Evolutionary conservation across 2,888 invertebrate species (phyloP).

Genomic region (Rhorus exstirpatorius): DNA sequence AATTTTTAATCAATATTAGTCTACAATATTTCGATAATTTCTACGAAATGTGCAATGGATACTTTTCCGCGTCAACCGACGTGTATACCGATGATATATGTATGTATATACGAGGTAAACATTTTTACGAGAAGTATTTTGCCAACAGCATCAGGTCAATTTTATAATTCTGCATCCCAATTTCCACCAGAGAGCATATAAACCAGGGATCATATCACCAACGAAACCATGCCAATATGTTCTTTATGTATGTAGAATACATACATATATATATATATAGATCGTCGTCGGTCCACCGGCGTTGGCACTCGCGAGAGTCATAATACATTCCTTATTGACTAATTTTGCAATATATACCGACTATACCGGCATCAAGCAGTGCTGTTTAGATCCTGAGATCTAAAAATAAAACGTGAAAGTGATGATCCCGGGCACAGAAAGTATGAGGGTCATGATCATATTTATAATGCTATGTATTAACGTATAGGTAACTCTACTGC

Average conservation of each 20-base stretch:
- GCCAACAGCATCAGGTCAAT: not conserved
- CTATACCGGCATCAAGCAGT: too few relatives aligned
- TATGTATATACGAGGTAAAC: not conserved
- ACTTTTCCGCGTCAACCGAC: not conserved
- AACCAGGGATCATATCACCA: slow-evolving; percentile 8
- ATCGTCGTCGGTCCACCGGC: slow-evolving; percentile 10
- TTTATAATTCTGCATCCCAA: slow-evolving; percentile 7
- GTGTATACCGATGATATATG: not conserved
- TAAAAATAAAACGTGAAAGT: too few relatives aligned
- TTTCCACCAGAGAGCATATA: slow-evolving; percentile 20
- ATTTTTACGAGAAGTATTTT: not conserved
- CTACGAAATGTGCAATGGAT: slow-evolving; percentile 3
- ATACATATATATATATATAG: slow-evolving; percentile 8
- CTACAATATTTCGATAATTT: not conserved
- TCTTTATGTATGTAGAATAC: slow-evolving; percentile 1
- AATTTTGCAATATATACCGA: too few relatives aligned
- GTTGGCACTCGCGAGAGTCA: slow-evolving; percentile 29
- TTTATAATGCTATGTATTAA: too few relatives aligned
- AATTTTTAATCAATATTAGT: not conserved
- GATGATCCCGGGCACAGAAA: too few relatives aligned
- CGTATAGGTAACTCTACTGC: too few relatives aligned
- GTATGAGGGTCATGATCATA: too few relatives aligned
- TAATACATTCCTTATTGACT: slow-evolving; percentile 66
- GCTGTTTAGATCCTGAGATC: too few relatives aligned
- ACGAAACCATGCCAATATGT: slow-evolving; percentile 1